Evolutionary conservation across 1,140 invertebrate species (phyloP).

Genomic region (Triops longicaudatus): DNA sequence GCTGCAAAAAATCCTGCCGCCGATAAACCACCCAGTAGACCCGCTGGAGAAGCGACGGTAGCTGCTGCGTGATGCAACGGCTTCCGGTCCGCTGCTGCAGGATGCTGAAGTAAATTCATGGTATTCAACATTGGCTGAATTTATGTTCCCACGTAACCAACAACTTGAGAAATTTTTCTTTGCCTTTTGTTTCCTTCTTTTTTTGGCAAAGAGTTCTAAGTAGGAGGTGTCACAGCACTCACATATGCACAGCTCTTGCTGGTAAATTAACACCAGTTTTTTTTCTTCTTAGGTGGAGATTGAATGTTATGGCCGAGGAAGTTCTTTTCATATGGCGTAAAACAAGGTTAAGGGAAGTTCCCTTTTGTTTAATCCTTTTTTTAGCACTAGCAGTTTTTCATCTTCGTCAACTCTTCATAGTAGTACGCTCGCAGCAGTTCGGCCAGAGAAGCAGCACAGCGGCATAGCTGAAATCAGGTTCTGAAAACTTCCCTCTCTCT

Average conservation of each 20-base stretch:
- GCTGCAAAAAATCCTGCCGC: constrained; percentile 20
- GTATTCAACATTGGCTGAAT: background rate
- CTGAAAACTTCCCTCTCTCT: background rate
- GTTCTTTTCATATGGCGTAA: background rate
- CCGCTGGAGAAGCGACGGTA: constrained; percentile 15
- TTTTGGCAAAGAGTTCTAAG: background rate
- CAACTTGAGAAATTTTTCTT: background rate
- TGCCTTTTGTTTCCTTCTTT: background rate
- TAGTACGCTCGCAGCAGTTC: background rate
- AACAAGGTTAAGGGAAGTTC: background rate
- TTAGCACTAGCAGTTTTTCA: constrained; percentile 15
- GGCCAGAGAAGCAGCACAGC: background rate
- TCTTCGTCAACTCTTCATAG: background rate
- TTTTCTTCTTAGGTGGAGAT: background rate
- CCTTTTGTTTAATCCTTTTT: background rate
- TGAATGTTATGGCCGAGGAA: background rate
- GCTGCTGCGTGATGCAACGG: constrained; percentile 21
- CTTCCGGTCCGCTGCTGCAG: constrained; percentile 22
- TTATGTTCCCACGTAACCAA: background rate
- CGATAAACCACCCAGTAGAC: constrained; percentile 22
- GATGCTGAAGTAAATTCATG: constrained; percentile 28
- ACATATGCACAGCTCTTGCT: no score
- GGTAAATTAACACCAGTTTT: background rate
- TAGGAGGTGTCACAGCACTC: no score
- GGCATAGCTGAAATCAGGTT: background rate